A percentile compares a stretch with the other conserved stretches of the same genome.
Conservation (phyloP, 2,113 vertebrate species). For the Platichthys stellatus region DNA sequence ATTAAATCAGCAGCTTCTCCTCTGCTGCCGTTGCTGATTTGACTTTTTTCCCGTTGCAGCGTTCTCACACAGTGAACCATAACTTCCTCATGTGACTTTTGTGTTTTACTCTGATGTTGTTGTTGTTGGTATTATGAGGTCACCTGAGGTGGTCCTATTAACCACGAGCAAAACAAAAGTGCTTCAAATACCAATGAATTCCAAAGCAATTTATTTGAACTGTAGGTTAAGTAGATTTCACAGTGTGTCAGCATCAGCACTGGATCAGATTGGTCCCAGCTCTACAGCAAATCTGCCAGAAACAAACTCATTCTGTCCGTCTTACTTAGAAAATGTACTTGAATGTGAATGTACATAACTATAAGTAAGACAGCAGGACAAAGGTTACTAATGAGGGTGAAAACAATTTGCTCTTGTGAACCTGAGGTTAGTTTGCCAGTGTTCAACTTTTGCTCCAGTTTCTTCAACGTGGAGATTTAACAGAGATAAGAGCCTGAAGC, state of each 20-base stretch:
- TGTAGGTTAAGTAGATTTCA: not conserved
- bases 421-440: constrained; percentile 8
- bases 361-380: not conserved
- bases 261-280: not conserved
- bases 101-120: not conserved
- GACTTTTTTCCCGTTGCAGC: not conserved
- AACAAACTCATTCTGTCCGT: constrained; percentile 31
- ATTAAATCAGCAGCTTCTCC: not conserved
- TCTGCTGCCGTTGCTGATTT: not conserved
- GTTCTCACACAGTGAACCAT: not conserved
- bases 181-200: not conserved
- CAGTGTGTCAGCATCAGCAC: not conserved
- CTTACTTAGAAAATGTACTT: not conserved
- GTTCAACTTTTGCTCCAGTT: constrained; percentile 43
- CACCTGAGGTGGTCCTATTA: not conserved
- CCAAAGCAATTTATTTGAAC: not conserved
- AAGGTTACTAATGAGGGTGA: not conserved
- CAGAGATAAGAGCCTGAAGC: constrained; percentile 48
- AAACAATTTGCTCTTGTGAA: constrained; percentile 25
- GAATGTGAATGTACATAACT: not conserved
- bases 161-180: not conserved
- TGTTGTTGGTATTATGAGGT: not conserved
- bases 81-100: not conserved
- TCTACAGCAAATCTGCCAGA: constrained; percentile 47
- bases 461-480: constrained; percentile 46